Evolutionary conservation across 2,797 vertebrate genomes (phyloP).

Genomic region (Anas georgica): DNA sequence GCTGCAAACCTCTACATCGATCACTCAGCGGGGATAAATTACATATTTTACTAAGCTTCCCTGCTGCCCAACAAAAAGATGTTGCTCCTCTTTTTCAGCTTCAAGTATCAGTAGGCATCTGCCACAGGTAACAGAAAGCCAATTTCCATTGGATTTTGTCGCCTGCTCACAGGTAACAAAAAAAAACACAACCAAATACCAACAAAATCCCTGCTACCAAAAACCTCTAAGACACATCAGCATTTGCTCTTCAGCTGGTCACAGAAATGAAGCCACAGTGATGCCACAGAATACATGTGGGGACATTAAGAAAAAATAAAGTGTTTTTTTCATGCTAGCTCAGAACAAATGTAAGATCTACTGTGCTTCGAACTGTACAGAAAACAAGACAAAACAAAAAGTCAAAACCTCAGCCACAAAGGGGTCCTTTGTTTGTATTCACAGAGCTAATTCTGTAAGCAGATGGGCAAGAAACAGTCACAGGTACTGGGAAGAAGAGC

Average conservation of each 20-base stretch:
- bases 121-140: neutral
- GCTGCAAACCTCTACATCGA: neutral
- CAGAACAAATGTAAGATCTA: neutral
- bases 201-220: neutral
- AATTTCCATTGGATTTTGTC: too few species aligned
- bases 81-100: neutral
- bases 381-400: neutral
- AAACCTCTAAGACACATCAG: neutral
- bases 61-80: neutral
- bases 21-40: neutral
- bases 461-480: neutral
- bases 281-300: accelerated
- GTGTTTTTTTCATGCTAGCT: neutral
- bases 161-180: neutral
- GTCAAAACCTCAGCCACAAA: neutral
- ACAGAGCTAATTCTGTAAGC: neutral
- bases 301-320: neutral
- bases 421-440: neutral
- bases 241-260: accelerated
- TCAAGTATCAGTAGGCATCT: neutral
- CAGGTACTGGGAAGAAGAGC: neutral
- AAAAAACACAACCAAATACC: neutral
- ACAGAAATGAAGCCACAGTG: neutral
- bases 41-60: neutral
- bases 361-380: neutral